Base-by-base conservation (phyloP, 64 coral and sea anemone genomes). In the Montipora foliosa region DNA sequence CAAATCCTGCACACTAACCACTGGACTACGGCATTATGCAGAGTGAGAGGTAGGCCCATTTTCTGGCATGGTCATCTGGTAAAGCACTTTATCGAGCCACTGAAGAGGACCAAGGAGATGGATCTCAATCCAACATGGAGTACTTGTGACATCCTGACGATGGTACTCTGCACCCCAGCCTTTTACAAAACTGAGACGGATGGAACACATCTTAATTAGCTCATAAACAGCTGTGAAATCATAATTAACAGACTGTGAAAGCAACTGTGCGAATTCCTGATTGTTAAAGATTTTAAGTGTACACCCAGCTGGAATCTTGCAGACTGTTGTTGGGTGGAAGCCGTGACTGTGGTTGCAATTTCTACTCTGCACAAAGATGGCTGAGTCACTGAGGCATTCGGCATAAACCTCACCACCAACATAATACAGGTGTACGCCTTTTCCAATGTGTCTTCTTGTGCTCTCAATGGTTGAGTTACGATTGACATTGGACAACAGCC, bases 81-180 rank as follows among this genome's bases (percentile, higher is more conserved):
- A 84, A 1, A 95, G 61, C 50, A 95, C 94, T 12, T 90, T 79
- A 51, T 95, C 94, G 0, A 95, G 82, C 94, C 94, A 95, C n/a
- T 95, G 89, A 25, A 95, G 24, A 8, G 94, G 94, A 47, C 94
- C 94, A 52, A 89, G 77, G 0, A 95, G 83, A 58, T 95, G 90
- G 2, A 95, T 95, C 60, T 95, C 94, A 73, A 95, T 80, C 94
- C 94, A 95, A 25, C 89, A 87, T 2, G 94, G 94, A 12, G 94
- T 95, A 44, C 94, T 95, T 1, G 94, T 95, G 17, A 95, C 94
- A 82, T 95, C 94, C 51, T 95, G 94, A 12, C 94, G 89, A 20
- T 95, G 90, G 72, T 95, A 95, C 67, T 95, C 94, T 7, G 94
- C 94, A 22, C 94, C 94, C 94, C 94, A 95, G 77, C 94, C 94